Base-by-base conservation (phyloP, 1,140 invertebrate genomes). In the Argopecten irradians region DNA sequence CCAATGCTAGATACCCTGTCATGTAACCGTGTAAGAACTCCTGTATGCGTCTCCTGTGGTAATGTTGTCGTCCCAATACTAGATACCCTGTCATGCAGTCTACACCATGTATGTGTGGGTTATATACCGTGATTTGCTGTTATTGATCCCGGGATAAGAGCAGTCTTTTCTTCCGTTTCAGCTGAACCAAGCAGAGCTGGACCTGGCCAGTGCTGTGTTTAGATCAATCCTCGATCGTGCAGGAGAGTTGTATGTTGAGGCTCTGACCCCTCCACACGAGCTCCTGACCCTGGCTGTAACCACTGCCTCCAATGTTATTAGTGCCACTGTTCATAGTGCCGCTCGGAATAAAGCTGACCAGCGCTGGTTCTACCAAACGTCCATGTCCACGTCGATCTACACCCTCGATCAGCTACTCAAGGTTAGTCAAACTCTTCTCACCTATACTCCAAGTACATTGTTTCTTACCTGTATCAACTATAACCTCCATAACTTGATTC, bases 71-170 rank as follows among this genome's bases (percentile, higher is more conserved):
- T 71, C 55, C 55, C 0, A 71, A 5, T 71, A n/a, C 28, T 71
- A 71, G 55, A 71, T 71, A 71, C 55, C 55, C 55, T 71, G 55
- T 71, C 55, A 71, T 71, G 55, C 28, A 71, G 55, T 71, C 55
- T 22, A 71, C 55, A 71, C 55, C 55, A 71, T 71, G 22, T 28
- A 71, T n/a, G n/a, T 71, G 55, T 71, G n/a, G 55, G 22, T 71
- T 71, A 71, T 71, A 71, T 71, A 71, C 55, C 55, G 55, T 71
- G 55, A 71, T 71, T 71, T 71, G 55, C 55, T 71, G 55, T n/a
- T 71, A 71, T 71, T 71, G 55, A 71, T 71, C 55, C n/a, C 55
- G 11, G 43, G 55, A 71, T 71, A 71, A 71, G 55, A 71, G 55
- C 55, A 71, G 55, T 71, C 55, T 71, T 71, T 71, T 71, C 55